Evolutionary conservation across 2,113 vertebrate species (phyloP).

Genomic region (Mustela nigripes): DNA sequence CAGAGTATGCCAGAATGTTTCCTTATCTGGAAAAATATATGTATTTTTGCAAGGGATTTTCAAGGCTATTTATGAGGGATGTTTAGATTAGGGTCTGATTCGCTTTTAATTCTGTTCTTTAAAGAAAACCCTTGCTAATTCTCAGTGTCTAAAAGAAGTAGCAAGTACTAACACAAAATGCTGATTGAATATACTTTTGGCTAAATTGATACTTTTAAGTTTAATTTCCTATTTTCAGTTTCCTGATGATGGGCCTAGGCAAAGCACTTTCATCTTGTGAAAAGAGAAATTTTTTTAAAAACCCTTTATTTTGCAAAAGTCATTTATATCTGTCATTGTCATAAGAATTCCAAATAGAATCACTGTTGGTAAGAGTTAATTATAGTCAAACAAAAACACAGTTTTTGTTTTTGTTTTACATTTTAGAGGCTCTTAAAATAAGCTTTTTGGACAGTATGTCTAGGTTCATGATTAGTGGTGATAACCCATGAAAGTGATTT

Average conservation of each 20-base stretch:
- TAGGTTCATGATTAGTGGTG: neutral
- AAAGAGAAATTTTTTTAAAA: neutral
- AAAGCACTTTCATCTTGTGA: neutral
- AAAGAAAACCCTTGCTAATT: neutral
- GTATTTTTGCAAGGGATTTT: neutral
- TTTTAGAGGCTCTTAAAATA: constrained; percentile 54
- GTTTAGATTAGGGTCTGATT: neutral
- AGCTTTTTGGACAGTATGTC: neutral
- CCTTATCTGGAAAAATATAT: constrained; percentile 35
- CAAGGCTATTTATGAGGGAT: constrained; percentile 26
- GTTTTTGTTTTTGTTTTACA: constrained; percentile 57
- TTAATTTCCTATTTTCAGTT: neutral
- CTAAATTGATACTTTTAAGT: neutral
- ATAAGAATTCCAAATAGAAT: constrained; percentile 38
- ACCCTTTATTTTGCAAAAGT: constrained; percentile 2
- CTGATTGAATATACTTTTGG: neutral
- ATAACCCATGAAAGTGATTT: constrained; percentile 17
- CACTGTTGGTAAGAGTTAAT: neutral
- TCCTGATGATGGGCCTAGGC: neutral
- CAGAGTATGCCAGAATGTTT: constrained; percentile 22
- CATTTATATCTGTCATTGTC: neutral
- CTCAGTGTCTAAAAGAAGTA: neutral
- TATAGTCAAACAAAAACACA: neutral
- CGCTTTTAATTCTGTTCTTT: neutral
- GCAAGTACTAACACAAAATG: neutral